Conservation (phyloP, 2,888 invertebrate genomes). For the Euzophera pinguis region DNA sequence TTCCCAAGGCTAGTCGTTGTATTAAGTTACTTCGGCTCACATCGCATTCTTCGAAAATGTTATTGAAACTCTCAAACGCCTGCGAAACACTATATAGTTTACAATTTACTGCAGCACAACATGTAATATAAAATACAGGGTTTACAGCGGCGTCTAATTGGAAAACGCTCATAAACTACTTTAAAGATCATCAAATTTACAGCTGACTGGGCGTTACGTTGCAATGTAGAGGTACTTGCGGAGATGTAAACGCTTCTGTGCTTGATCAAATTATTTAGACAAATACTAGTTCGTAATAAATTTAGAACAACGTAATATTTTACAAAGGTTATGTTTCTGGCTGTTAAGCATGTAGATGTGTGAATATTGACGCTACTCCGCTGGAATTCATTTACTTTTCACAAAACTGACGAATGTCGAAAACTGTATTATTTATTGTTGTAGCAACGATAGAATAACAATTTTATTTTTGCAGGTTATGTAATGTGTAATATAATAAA, state of each 20-base stretch:
- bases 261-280: slow-evolving; percentile 4
- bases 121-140: slow-evolving; percentile 18
- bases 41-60: neutral
- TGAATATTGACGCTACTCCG: too few species aligned
- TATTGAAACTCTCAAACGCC: neutral
- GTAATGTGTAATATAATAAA: too few species aligned
- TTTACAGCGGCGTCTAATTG: slow-evolving; percentile 38
- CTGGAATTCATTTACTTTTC: too few species aligned
- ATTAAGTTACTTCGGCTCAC: too few species aligned
- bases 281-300: neutral
- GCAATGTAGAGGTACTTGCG: slow-evolving; percentile 16
- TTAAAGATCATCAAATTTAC: slow-evolving; percentile 44
- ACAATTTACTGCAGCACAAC: neutral
- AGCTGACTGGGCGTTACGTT: slow-evolving; percentile 33
- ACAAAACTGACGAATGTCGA: too few species aligned
- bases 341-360: too few species aligned
- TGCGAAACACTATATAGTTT: neutral
- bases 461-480: too few species aligned
- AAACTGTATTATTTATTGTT: too few species aligned
- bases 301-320: too few species aligned
- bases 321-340: too few species aligned
- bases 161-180: slow-evolving; percentile 32
- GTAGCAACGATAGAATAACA: too few species aligned
- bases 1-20: too few species aligned
- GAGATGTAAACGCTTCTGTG: slow-evolving; percentile 16